Percentiles rank a stretch among this genome's conserved stretches.
Evolutionary conservation across 2,888 invertebrate genomes (phyloP).

Genomic region (Drosophila borborema): DNA sequence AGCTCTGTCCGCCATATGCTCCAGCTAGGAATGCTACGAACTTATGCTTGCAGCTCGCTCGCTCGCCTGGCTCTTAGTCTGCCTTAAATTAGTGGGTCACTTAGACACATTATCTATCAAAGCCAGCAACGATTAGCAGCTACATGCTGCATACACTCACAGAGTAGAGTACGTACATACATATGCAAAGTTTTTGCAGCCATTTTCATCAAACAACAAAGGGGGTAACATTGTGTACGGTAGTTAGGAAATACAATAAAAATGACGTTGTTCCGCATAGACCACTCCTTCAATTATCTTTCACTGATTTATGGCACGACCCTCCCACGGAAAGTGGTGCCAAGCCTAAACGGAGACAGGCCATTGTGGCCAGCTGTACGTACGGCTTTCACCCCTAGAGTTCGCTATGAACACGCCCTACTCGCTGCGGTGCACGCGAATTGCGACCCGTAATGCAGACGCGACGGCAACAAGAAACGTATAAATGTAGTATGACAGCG

Average conservation of each 20-base stretch:
- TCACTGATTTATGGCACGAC: slow-evolving; percentile 56
- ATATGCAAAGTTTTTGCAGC: not conserved
- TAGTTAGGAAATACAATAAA: slow-evolving; percentile 38
- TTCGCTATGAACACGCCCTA: slow-evolving; percentile 38
- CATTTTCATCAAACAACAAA: slow-evolving; percentile 1
- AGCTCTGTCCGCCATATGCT: too few relatives aligned
- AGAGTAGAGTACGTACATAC: not conserved
- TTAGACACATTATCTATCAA: slow-evolving; percentile 3
- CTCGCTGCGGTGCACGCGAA: slow-evolving; percentile 45
- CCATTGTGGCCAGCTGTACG: slow-evolving; percentile 33
- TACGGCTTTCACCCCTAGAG: slow-evolving; percentile 38
- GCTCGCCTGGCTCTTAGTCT: not conserved
- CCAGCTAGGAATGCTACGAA: too few relatives aligned
- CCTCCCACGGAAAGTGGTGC: slow-evolving; percentile 27
- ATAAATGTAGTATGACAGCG: slow-evolving; percentile 11
- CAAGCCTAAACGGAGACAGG: slow-evolving; percentile 35
- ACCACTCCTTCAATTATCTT: slow-evolving; percentile 59
- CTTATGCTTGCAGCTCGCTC: not conserved
- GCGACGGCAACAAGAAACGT: slow-evolving; percentile 11
- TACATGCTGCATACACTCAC: not conserved
- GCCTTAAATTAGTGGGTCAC: slow-evolving; percentile 12
- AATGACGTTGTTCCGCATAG: slow-evolving; percentile 50
- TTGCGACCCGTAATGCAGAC: slow-evolving; percentile 28
- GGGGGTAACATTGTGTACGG: slow-evolving; percentile 18
- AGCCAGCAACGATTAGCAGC: slow-evolving; percentile 10